Conservation (phyloP, 23 tunicate species). For the Halocynthia aurantium region DNA sequence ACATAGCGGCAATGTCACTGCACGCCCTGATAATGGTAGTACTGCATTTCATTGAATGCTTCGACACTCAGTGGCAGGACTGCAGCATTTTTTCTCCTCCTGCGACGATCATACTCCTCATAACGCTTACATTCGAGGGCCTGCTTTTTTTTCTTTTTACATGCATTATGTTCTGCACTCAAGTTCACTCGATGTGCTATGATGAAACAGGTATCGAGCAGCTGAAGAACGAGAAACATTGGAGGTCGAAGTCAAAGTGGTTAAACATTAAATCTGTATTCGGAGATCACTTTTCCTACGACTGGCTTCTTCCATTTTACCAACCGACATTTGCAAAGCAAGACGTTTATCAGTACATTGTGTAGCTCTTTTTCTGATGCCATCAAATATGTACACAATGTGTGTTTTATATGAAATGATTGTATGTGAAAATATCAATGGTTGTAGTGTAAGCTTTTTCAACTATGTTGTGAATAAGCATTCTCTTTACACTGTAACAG, state of each 20-base stretch:
- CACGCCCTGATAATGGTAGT: conserved; percentile 89
- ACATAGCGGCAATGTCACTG: conserved; percentile 79
- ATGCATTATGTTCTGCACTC: conserved; percentile 94
- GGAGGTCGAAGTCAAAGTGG: conserved; percentile 64
- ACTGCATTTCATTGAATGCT: conserved; percentile 54
- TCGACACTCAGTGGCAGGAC: conserved; percentile 53
- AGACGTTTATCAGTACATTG: conserved; percentile 85
- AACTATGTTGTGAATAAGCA: no score
- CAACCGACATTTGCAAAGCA: conserved; percentile 68
- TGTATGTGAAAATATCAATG: no score
- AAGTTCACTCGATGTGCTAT: conserved; percentile 90
- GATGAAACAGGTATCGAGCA: conserved; percentile 99
- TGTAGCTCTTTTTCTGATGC: conserved; percentile 15
- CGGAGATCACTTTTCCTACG: conserved; percentile 82
- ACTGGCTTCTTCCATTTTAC: conserved; percentile 77
- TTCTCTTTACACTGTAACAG: no score
- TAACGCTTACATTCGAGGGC: conserved; percentile 69
- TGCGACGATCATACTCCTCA: conserved; percentile 49
- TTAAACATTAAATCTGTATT: conserved; percentile 82
- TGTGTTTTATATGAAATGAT: no score
- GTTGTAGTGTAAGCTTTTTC: no score
- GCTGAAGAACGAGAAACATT: conserved; percentile 87
- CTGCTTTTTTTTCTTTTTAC: conserved; percentile 91
- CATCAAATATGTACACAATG: no score
- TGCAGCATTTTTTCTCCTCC: conserved; percentile 83